Evolutionary conservation across 2,113 vertebrate species (phyloP).

Genomic region (Phalacrocorax aristotelis): DNA sequence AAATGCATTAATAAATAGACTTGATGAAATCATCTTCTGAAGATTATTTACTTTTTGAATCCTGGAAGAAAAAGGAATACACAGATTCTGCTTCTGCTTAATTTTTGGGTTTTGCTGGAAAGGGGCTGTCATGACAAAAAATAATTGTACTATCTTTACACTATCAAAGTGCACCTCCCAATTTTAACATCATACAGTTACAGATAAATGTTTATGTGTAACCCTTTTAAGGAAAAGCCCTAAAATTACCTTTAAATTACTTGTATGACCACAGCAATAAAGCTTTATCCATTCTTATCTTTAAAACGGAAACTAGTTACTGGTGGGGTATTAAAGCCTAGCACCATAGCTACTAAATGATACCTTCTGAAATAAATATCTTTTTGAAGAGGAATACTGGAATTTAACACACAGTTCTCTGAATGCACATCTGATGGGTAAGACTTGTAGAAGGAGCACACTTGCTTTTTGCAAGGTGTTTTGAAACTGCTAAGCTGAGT

Average conservation of each 20-base stretch:
- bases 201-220: neutral
- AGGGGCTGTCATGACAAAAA: neutral
- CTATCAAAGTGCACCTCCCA: neutral
- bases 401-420: neutral
- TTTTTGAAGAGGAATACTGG: neutral
- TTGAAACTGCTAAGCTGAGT: neutral
- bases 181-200: neutral
- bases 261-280: neutral
- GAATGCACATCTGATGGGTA: neutral
- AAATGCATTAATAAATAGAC: conserved; percentile 97
- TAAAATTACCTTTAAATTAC: neutral
- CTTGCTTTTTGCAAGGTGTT: neutral
- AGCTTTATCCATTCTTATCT: neutral
- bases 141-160: rapidly evolving
- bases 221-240: neutral
- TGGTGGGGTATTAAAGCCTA: neutral
- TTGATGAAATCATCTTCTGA: conserved; percentile 80
- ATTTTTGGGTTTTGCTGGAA: neutral
- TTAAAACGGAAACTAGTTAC: neutral
- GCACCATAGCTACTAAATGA: neutral
- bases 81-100: neutral
- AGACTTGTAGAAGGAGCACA: neutral
- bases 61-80: neutral
- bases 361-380: neutral
- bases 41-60: conserved; percentile 61